Base-by-base conservation (phyloP, 2,888 invertebrate genomes). In the Lasioglossum calceatum region DNA sequence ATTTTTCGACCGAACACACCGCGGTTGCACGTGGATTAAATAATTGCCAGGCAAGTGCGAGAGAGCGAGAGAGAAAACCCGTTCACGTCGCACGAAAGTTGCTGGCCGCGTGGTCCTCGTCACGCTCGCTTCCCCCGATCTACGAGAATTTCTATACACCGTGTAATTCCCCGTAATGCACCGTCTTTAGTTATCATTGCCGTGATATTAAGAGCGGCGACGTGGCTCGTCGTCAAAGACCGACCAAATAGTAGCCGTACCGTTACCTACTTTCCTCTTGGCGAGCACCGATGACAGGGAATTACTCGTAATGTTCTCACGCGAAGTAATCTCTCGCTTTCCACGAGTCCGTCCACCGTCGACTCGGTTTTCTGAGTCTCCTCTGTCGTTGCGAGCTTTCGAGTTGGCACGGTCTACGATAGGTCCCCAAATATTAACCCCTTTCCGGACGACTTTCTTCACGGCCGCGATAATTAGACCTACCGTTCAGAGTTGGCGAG, bases 181-280 rank as follows among this genome's bases (percentile, higher is more conserved):
- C 77, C 50, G 75, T 36, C 78, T 86, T 85, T 79, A 70, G 75
- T 58, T 74, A 80, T 77, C 84, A 50, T 27, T 16, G 64, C 71
- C 58, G 75, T 36, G 77, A 86, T 80, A 78, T 80, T 79, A 86
- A 79, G 79, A 78, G 78, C 67, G 36, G 23, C 73, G 36, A 54
- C 19, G 12, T 23, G 7, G 32, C 64, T 54, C 70, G 70, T 77
- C 32, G 76, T 77, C 79, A 73, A 79, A 78, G 76, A n/a, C 12
- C 47, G 67, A 70, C 77, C 44, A 58, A 82, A 87, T 82, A 80
- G 82, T 79, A 85, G 77, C 50, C 86, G 78, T 87, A 72, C 75
- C 23, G 82, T 80, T 75, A 44, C 82, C 87, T 82, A 87, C 86
- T 87, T 87, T 86, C 81, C 54, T 80, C 47, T 19, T 73, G 12